Base-by-base conservation (phyloP, 2,888 invertebrate genomes). In the Pachliopta kotzebuea region DNA sequence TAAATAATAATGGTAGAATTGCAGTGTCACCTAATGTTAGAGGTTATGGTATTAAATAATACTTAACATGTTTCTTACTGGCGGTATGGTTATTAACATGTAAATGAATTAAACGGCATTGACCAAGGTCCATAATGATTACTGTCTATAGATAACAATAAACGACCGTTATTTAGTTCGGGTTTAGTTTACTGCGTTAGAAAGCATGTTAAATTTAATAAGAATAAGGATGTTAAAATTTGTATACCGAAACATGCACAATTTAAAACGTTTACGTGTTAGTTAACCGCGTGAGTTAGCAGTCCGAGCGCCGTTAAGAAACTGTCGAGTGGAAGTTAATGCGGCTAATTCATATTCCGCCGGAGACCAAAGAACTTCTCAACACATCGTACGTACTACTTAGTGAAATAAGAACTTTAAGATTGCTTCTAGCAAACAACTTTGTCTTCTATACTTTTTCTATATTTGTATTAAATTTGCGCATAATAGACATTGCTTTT, bases 371-470 rank as follows among this genome's bases (percentile, higher is more conserved):
- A 80, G 78, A 80, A 78, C 76, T 78, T 76, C 74, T 72, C 75
- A 70, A 74, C 74, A 60, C 60, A 50, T 60, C 52, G 26, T 54
- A 20, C 80, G 79, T 78, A 11, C 80, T 79, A 78, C 76, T 62
- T 74, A 76, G 72, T 73, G 6, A 72, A 76, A 78, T 77, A 76
- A 71, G 75, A 81, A 79, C 80, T 84, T 82, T 78, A 83, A 53
- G 80, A 81, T 80, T 83, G 79, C 45, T 29, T 23, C 31, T n/a
- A 20, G 55, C 56, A 62, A 62, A 62, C 56, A 61, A 62, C 23
- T 50, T 18, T 24, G 54, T 18, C 42, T 61, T 60, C 24, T 26
- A 42, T 45, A 42, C 23, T 45, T 21, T 53, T 23, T 24, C 53
- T 24, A 54, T 56, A 20, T 45, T 45, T 7, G 45, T n/a, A 14